Conservation (phyloP, 2,113 vertebrate species). For the Pleuronectes platessa region DNA sequence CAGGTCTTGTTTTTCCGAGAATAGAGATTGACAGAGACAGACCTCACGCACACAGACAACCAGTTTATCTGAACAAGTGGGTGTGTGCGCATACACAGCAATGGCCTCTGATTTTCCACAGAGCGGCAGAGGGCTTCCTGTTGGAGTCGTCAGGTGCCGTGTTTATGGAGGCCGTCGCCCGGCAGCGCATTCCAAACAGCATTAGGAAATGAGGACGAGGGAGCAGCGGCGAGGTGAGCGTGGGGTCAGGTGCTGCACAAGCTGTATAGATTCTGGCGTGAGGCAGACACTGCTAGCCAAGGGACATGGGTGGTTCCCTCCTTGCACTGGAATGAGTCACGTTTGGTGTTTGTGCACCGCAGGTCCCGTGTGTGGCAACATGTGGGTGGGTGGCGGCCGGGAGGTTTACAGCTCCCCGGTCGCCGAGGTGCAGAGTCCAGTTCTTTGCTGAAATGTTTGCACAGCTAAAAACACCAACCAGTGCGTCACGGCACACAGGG, state of each 20-base stretch:
- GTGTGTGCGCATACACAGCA: slow-evolving; percentile 36
- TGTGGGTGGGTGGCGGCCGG: slow-evolving; percentile 44
- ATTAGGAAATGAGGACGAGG: slow-evolving; percentile 46
- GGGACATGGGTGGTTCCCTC: slow-evolving; percentile 46
- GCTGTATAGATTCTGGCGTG: slow-evolving; percentile 20
- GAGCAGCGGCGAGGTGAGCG: slow-evolving; percentile 49
- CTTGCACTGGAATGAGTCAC: slow-evolving; percentile 57
- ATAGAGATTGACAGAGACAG: slow-evolving; percentile 11
- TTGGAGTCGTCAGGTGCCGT: slow-evolving; percentile 78
- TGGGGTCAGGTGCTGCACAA: slow-evolving; percentile 46
- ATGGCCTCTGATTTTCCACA: slow-evolving; percentile 71
- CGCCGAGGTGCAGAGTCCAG: slow-evolving; percentile 70
- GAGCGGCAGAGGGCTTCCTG: slow-evolving; percentile 75
- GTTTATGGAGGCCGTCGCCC: slow-evolving; percentile 74
- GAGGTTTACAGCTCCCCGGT: slow-evolving; percentile 48
- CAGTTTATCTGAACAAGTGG: slow-evolving; percentile 55
- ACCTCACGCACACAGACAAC: slow-evolving; percentile 22
- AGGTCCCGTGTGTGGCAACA: slow-evolving; percentile 55
- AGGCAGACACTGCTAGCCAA: slow-evolving; percentile 24
- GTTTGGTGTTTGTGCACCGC: slow-evolving; percentile 53
- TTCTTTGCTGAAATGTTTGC: slow-evolving; percentile 62
- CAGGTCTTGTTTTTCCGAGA: background rate
- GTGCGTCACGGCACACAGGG: slow-evolving; percentile 54
- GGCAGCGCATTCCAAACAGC: slow-evolving; percentile 80
- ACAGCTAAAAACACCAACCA: slow-evolving; percentile 52